These are phyloP conservation scores for Micoletzkya japonica DNA, from an alignment of 2,888 invertebrate species.

Conservation along the genomic window DNA sequence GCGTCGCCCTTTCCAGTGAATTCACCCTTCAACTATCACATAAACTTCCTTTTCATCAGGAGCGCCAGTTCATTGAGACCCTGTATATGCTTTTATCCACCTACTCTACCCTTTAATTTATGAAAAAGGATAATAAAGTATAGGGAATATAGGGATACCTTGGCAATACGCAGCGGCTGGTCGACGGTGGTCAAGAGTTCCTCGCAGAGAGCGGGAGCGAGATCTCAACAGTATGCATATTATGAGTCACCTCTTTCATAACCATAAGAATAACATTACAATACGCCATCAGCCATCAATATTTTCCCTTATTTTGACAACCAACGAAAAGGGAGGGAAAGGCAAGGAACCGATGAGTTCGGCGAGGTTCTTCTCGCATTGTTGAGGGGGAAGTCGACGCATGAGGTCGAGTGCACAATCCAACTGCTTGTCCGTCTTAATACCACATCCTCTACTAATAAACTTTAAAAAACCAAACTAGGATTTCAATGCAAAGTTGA, in stretches of 20 bases:
- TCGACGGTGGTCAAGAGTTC: constrained; percentile 95
- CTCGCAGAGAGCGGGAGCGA: constrained; percentile 87
- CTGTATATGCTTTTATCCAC: no score
- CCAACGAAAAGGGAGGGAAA: not conserved
- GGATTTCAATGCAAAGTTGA: not conserved
- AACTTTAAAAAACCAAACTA: not conserved
- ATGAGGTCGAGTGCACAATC: constrained; percentile 98
- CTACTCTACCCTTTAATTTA: not conserved
- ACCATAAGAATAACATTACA: not conserved
- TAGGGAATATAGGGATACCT: no score
- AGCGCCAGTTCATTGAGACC: no score
- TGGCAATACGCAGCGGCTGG: constrained; percentile 93
- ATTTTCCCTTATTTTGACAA: not conserved
- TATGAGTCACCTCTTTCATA: no score
- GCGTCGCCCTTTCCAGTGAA: no score
- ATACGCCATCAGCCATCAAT: not conserved
- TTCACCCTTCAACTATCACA: no score
- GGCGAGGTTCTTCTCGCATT: constrained; percentile 95
- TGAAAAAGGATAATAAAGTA: not conserved
- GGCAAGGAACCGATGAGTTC: constrained; percentile 83
- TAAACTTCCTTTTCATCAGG: no score
- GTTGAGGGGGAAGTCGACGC: constrained; percentile 96
- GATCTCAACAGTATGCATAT: constrained; percentile 37
- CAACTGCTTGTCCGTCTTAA: constrained; percentile 72
- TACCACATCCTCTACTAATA: not conserved